Conservation (phyloP, 2,797 vertebrate genomes). For the Falco rusticolus region DNA sequence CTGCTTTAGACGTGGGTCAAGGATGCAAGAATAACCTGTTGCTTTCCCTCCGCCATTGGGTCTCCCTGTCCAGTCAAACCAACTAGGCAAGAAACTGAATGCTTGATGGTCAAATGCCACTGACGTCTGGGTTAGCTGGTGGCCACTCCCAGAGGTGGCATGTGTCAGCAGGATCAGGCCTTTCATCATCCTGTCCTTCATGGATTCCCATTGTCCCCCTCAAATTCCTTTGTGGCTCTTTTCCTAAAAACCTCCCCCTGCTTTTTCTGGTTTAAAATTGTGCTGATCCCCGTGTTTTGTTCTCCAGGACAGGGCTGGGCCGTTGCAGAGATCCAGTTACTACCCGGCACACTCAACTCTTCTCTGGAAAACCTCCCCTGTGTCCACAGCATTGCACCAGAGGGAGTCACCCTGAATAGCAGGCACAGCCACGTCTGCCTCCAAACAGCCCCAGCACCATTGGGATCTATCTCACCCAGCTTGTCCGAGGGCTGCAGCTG, state of each 20-base stretch:
- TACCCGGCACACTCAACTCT: background rate
- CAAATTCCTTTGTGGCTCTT: background rate
- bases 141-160: background rate
- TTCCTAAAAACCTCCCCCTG: background rate
- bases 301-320: background rate
- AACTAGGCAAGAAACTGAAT: background rate
- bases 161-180: background rate
- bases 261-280: background rate
- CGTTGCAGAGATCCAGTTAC: background rate
- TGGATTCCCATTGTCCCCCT: background rate
- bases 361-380: background rate
- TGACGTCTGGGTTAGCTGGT: background rate
- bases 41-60: background rate
- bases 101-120: background rate
- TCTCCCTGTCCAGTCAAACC: background rate
- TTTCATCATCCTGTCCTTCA: background rate
- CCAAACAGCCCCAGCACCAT: background rate
- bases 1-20: background rate
- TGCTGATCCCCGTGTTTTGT: background rate
- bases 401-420: background rate
- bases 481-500: accelerated
- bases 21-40: background rate
- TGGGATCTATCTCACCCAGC: background rate
- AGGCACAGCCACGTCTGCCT: background rate
- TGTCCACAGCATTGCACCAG: background rate